Evolutionary conservation across 1,140 invertebrate species (phyloP), one percentile per base, ranked within the genome.

Genomic region (Solenopsis invicta): DNA sequence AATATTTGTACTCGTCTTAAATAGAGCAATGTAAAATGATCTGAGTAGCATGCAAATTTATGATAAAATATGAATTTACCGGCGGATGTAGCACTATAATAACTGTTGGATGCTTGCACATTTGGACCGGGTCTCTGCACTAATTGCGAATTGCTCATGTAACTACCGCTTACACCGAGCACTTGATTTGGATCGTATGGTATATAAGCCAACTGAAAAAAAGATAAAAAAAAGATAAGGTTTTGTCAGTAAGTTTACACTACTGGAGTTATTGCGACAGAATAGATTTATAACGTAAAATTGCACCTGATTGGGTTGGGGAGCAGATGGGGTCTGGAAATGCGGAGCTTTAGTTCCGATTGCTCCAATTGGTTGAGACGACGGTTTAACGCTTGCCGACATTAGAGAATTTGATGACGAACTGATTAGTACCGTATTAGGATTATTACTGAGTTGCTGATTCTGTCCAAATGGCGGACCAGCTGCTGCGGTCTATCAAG

Each of bases 351-450:
- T 97, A 16, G 97, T 96, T 88, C 98, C 98, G 92, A 99, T 98
- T 86, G 98, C 97, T 91, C 97, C 97, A 93, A 98, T 98, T 92
- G 97, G 97, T 95, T 98, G 98, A 74, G 97, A 96, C 13, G 97
- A 97, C 24, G 98, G 98, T 93, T 99, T 99, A 18, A 98, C 98
- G 88, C 97, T 97, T 54, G 98, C 97, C 0, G 98, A 98, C 98
- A 99, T 98, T 66, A 98, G 96, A 29, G 98, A 98, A 94, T 98
- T 98, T 10, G 97, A 97, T 10, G 97, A 97, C 41, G 98, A 98
- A 71, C 98, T 98, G 84, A 99, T 98, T 86, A 99, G 96, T 77
- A 98, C 98, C 41, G 98, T 98, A 91, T 97, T 98, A 37, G 98
- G 98, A 95, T 98, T 98, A 92, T 96, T 98, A 87, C 97, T 96